Evolutionary conservation across 2,888 invertebrate genomes (phyloP), one percentile per base, ranked within the genome.

Genomic region (Eupithecia exiguata): DNA sequence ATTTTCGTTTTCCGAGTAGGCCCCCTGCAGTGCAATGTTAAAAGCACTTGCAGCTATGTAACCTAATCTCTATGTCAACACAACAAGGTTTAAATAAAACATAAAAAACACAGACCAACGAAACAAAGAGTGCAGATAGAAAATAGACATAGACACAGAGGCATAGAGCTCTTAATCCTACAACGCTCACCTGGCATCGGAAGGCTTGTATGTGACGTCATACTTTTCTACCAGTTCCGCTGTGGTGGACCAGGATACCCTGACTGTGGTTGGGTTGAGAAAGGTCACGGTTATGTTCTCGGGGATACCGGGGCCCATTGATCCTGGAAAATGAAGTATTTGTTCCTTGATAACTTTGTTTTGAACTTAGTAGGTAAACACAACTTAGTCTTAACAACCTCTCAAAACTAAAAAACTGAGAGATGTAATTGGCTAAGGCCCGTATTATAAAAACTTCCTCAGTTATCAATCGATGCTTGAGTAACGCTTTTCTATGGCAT

Each of bases 281-380:
- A 98, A 98, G 87, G 97, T 97, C 83, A 98, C 97, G 68, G 98
- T 98, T 91, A 98, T 97, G 90, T 98, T 98, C 92, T 98, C 97
- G 72, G 98, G 98, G 76, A 96, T 96, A 80, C 97, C 96, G 79
- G 92, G 91, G 88, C 96, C 96, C 96, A 97, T 96, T 91, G 97
- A 97, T 94, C 97, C 97, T 97, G 93, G 0, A 66, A 66, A 66
- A n/a, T 21, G 1, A 7, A 18, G 16, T 35, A 35, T 62, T 18
- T 35, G 35, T 62, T 62, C 35, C 35, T 18, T 18, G 18, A 18
- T 30, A 35, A 30, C 16, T 16, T 1, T 6, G 7, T 0, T 53
- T 3, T 21, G 5, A 5, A 49, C 49, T 49, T 9, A 49, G 49
- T 3, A 49, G n/a, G 21, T 3, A 49, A n/a, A 14, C 46, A n/a